A percentile compares a stretch with the other conserved stretches of the same genome.
Evolutionary conservation across 2,888 invertebrate genomes (phyloP).

Genomic region (Dendrolimus pini): DNA sequence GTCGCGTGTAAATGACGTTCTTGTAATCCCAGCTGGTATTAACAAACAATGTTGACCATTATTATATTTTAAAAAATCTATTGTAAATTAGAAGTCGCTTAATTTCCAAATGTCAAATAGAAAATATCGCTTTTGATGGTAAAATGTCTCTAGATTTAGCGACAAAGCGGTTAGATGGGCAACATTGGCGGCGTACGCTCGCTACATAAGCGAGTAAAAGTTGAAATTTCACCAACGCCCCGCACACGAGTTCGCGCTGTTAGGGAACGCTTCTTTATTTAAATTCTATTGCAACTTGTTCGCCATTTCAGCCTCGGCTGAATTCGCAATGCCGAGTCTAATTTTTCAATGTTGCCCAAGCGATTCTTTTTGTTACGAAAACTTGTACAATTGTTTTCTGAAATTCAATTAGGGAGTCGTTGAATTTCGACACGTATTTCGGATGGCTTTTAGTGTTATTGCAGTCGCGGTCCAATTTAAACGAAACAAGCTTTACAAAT

Average conservation of each 20-base stretch:
- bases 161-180: too few species aligned
- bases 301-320: slow-evolving; percentile 63
- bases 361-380: slow-evolving; percentile 31
- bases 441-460: slow-evolving; percentile 41
- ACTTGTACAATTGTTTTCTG: slow-evolving; percentile 43
- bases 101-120: too few species aligned
- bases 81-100: too few species aligned
- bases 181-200: slow-evolving; percentile 24
- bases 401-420: slow-evolving; percentile 38
- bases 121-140: too few species aligned
- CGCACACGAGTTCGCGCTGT: slow-evolving; percentile 61
- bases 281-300: slow-evolving; percentile 76
- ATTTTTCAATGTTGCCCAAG: slow-evolving; percentile 52
- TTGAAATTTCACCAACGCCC: slow-evolving; percentile 73
- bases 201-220: slow-evolving; percentile 67
- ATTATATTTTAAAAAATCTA: too few species aligned
- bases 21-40: too few species aligned
- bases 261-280: slow-evolving; percentile 70
- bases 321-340: slow-evolving; percentile 55
- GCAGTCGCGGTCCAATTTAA: slow-evolving; percentile 46
- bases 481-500: slow-evolving; percentile 44
- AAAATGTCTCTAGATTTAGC: too few species aligned
- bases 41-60: too few species aligned
- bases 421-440: slow-evolving; percentile 36
- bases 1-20: too few species aligned